Conservation (phyloP, 2,113 vertebrate species). For the Tricholaema leucomelas region DNA sequence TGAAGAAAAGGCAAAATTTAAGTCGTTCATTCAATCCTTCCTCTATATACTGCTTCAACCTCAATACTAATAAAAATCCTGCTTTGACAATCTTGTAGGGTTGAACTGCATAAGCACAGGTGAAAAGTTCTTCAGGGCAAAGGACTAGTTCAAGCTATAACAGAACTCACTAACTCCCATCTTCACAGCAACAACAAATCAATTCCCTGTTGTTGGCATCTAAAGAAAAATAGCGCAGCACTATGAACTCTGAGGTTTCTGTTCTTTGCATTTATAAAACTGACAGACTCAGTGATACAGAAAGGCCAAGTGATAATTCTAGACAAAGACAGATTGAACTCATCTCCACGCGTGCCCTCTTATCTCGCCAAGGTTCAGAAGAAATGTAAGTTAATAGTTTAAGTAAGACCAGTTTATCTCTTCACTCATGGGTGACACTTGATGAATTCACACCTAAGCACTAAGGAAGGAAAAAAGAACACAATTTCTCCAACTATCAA, state of each 20-base stretch:
- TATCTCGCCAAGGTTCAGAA: background rate
- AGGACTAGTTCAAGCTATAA: background rate
- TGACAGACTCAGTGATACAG: background rate
- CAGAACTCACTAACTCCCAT: background rate
- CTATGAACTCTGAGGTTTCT: background rate
- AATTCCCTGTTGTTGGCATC: background rate
- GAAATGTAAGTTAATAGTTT: background rate
- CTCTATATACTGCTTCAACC: background rate
- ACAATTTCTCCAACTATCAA: background rate
- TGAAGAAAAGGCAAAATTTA: background rate
- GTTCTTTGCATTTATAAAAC: background rate
- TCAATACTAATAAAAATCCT: background rate
- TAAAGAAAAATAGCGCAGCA: background rate
- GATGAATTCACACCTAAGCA: background rate
- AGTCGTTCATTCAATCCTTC: background rate
- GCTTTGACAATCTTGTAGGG: background rate
- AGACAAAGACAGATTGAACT: background rate
- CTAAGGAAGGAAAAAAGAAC: background rate
- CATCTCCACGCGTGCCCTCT: background rate
- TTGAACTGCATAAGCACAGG: background rate
- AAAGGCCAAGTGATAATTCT: background rate
- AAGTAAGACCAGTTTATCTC: background rate
- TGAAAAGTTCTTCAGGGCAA: background rate
- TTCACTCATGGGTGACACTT: background rate
- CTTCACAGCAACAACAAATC: background rate